A percentile compares a stretch with the other conserved stretches of the same genome.
Conservation (phyloP, 2,113 vertebrate species). For the Pogonocichla stellata region DNA sequence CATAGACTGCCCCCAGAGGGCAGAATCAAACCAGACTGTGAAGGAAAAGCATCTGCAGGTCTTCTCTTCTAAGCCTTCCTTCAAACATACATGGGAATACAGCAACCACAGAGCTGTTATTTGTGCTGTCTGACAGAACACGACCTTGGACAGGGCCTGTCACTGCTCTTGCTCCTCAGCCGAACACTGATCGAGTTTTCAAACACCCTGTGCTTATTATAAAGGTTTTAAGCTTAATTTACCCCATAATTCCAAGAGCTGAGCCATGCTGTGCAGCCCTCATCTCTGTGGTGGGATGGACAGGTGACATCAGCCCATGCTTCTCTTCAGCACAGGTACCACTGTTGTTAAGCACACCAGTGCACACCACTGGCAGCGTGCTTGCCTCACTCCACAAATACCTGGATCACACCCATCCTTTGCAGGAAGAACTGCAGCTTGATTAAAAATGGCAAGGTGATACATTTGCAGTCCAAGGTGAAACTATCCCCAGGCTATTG, state of each 20-base stretch:
- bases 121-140: background rate
- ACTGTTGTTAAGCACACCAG: fast-evolving
- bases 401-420: background rate
- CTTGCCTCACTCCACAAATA: fast-evolving
- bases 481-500: background rate
- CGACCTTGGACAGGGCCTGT: background rate
- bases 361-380: fast-evolving
- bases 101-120: background rate
- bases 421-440: background rate
- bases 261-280: background rate
- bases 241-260: background rate
- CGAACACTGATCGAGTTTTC: background rate
- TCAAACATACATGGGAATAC: background rate
- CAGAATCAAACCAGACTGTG: background rate
- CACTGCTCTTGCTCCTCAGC: background rate
- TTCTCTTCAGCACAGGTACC: background rate
- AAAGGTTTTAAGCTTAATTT: background rate
- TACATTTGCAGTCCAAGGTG: background rate
- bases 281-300: background rate
- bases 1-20: background rate
- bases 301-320: background rate
- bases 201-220: background rate
- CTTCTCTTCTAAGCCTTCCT: background rate
- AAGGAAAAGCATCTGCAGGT: background rate
- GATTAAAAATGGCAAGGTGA: background rate